phyloP scores from a whole-genome alignment of 2,888 invertebrate genomes.

The Idaea dimidiata region DNA sequence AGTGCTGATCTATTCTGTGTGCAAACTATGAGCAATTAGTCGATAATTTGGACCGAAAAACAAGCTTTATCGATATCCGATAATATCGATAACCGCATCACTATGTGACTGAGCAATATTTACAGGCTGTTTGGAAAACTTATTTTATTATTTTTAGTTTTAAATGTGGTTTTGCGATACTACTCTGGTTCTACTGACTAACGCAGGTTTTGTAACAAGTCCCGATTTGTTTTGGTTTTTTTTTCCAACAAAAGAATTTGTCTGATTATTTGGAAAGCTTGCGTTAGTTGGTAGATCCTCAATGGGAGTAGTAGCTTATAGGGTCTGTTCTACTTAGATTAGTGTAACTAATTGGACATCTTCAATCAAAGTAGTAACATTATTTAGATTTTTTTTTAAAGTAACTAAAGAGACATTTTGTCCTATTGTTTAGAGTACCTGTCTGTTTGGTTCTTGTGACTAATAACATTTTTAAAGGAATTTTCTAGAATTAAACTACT shows the following conservation, averaged over 20 bases:
- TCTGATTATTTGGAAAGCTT: conserved; percentile 5
- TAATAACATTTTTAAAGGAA: no score
- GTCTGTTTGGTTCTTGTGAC: no score
- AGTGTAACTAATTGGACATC: no score
- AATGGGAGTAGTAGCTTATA: neutral
- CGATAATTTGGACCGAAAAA: conserved; percentile 61
- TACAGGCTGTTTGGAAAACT: conserved; percentile 53
- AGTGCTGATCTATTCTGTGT: conserved; percentile 61
- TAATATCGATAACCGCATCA: conserved; percentile 33
- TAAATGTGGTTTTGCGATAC: conserved; percentile 17
- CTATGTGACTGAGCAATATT: conserved; percentile 57
- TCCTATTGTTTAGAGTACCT: no score
- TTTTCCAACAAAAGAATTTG: no score
- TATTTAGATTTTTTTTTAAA: no score
- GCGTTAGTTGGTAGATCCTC: conserved; percentile 15
- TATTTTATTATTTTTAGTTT: conserved; percentile 29
- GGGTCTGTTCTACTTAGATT: no score
- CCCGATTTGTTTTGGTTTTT: no score
- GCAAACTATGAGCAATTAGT: conserved; percentile 68
- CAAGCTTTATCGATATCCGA: conserved; percentile 25
- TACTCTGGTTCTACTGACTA: neutral
- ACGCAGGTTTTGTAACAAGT: neutral
- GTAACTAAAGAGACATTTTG: no score
- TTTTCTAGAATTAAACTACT: no score
- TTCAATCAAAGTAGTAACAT: no score